Conservation (phyloP, 2,113 vertebrate species). For the Brachirus orientalis region DNA sequence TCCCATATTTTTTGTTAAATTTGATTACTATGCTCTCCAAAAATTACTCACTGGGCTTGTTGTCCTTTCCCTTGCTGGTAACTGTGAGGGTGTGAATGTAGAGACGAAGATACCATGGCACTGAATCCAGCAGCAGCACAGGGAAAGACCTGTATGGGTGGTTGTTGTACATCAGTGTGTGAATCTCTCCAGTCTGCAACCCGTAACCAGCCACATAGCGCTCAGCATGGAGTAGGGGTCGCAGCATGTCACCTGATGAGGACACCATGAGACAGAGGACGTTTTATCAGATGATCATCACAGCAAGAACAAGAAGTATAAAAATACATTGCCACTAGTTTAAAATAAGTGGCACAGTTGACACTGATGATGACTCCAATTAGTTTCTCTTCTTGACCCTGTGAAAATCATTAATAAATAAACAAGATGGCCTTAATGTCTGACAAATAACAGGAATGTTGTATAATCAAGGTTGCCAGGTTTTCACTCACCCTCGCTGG, state of each 20-base stretch:
- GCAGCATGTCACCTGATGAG: slow-evolving; percentile 82
- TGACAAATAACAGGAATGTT: not conserved
- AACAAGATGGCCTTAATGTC: not conserved
- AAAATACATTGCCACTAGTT: not conserved
- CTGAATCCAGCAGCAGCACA: slow-evolving; percentile 89
- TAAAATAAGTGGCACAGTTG: not conserved
- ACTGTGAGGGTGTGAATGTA: slow-evolving; percentile 95
- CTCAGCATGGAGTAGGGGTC: slow-evolving; percentile 89
- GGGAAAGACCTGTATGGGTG: slow-evolving; percentile 94
- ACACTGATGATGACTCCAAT: not conserved
- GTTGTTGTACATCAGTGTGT: slow-evolving; percentile 92
- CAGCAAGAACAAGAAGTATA: not conserved
- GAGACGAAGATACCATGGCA: slow-evolving; percentile 96
- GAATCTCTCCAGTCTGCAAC: slow-evolving; percentile 92
- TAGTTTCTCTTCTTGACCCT: not conserved
- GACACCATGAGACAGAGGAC: not conserved
- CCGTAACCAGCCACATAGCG: slow-evolving; percentile 94
- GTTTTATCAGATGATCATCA: not conserved
- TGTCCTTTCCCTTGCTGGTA: slow-evolving; percentile 91
- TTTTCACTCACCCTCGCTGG: slow-evolving; percentile 83
- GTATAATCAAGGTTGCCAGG: not conserved
- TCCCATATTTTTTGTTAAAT: not conserved
- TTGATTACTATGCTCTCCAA: not conserved
- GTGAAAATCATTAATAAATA: not conserved
- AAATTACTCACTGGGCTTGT: slow-evolving; percentile 90